These are phyloP conservation scores for Flexamia atlantica DNA, from an alignment of 2,888 invertebrate species.

Conservation along the genomic window DNA sequence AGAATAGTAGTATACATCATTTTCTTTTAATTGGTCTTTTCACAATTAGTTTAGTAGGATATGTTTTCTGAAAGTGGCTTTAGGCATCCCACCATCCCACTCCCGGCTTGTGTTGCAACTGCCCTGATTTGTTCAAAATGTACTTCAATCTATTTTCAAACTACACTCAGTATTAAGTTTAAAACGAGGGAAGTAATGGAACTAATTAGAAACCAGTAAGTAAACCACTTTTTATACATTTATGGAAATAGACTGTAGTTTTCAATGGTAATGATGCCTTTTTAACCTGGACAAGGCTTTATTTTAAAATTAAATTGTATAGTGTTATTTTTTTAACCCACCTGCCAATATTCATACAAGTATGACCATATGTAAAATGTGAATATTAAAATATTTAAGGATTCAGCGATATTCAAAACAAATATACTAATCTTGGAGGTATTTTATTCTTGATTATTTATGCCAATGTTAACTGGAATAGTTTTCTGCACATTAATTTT, in stretches of 20 bases:
- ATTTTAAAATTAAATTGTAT: neutral
- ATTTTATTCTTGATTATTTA: too few species aligned
- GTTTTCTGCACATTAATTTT: too few species aligned
- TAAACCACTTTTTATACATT: conserved; percentile 1
- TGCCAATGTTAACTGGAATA: neutral
- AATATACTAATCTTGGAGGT: neutral
- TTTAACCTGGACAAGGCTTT: neutral
- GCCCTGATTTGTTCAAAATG: too few species aligned
- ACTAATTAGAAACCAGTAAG: neutral
- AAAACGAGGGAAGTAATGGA: neutral
- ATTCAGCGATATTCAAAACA: neutral
- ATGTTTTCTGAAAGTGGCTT: too few species aligned
- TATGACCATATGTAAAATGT: neutral
- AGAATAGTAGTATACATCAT: neutral
- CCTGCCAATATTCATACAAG: neutral
- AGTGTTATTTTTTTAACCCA: neutral
- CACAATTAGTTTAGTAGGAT: too few species aligned
- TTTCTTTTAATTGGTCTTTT: neutral
- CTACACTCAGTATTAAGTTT: neutral
- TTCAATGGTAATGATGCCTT: neutral
- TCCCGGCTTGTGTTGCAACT: too few species aligned
- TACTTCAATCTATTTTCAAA: too few species aligned
- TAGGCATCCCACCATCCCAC: too few species aligned
- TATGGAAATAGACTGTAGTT: neutral
- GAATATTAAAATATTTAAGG: neutral